A percentile compares a stretch with the other conserved stretches of the same genome.
Conservation (phyloP, 2,888 invertebrate genomes). For the Polydesmus complanatus region DNA sequence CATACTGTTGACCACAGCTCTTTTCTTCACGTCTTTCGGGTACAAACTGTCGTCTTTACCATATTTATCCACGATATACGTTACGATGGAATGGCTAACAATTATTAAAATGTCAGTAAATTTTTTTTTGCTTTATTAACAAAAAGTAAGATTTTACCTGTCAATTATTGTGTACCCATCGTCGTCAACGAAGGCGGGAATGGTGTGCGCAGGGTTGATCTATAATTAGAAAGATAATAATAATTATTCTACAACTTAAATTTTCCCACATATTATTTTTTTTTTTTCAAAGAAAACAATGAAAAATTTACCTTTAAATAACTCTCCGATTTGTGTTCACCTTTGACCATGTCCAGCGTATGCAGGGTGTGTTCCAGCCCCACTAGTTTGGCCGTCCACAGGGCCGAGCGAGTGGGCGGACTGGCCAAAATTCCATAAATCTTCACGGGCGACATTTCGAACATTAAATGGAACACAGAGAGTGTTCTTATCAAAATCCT, state of each 20-base stretch:
- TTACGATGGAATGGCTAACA: conserved; percentile 7
- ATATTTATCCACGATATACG: conserved; percentile 1
- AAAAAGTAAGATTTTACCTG: too few relatives aligned
- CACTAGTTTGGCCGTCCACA: conserved; percentile 3
- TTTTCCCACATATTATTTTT: too few relatives aligned
- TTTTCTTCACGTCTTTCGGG: conserved; percentile 6
- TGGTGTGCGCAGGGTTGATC: background rate
- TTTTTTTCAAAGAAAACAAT: too few relatives aligned
- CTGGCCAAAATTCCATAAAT: background rate
- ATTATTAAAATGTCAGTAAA: background rate
- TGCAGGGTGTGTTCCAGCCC: conserved; percentile 6
- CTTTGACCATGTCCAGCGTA: background rate
- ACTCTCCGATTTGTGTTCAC: background rate
- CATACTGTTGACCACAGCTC: conserved; percentile 7
- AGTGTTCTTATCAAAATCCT: too few relatives aligned
- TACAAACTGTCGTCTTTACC: conserved; percentile 1
- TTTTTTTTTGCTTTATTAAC: too few relatives aligned
- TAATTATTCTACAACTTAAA: too few relatives aligned
- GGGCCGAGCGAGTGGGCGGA: background rate
- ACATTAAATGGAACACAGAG: too few relatives aligned
- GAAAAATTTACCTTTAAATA: conserved; percentile 2
- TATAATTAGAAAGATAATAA: too few relatives aligned
- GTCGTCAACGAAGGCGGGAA: too few relatives aligned
- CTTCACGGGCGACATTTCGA: conserved; percentile 1
- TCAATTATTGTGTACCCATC: too few relatives aligned